Conservation (phyloP, 2,797 vertebrate species). For the Smutsia gigantea region DNA sequence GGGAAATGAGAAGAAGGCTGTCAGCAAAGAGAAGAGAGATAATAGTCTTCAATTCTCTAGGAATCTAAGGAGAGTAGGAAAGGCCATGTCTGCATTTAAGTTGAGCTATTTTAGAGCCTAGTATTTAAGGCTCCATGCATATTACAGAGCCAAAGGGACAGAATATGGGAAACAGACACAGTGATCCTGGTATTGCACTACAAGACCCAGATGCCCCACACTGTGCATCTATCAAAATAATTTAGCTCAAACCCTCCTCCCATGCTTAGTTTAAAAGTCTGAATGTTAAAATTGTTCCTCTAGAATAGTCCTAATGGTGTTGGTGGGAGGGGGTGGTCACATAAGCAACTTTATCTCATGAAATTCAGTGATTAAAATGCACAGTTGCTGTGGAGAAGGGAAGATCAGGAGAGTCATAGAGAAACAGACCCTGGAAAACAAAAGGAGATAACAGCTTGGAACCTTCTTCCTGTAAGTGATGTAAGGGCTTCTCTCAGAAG, state of each 20-base stretch:
- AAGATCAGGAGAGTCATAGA: background rate
- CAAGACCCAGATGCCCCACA: background rate
- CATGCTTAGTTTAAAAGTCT: background rate
- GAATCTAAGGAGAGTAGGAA: background rate
- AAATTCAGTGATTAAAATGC: slow-evolving; percentile 1
- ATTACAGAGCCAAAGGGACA: background rate
- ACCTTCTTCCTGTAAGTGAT: background rate
- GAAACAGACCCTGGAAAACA: background rate
- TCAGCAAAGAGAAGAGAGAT: background rate
- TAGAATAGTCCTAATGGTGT: background rate
- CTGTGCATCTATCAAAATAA: background rate
- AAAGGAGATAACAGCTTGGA: background rate
- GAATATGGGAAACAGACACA: background rate
- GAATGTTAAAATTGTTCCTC: background rate
- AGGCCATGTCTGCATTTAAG: background rate
- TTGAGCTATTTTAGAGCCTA: background rate
- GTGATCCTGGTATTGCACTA: background rate
- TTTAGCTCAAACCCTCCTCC: background rate
- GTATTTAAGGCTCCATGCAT: background rate
- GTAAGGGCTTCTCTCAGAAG: background rate
- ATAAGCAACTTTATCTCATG: background rate
- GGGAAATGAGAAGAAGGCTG: background rate
- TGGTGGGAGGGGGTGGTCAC: background rate
- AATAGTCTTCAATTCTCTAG: background rate
- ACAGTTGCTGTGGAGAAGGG: background rate